Percentiles rank a stretch among this genome's conserved stretches.
phyloP scores from a whole-genome alignment of 2,113 vertebrate genomes.

The Syrrhaptes paradoxus region DNA sequence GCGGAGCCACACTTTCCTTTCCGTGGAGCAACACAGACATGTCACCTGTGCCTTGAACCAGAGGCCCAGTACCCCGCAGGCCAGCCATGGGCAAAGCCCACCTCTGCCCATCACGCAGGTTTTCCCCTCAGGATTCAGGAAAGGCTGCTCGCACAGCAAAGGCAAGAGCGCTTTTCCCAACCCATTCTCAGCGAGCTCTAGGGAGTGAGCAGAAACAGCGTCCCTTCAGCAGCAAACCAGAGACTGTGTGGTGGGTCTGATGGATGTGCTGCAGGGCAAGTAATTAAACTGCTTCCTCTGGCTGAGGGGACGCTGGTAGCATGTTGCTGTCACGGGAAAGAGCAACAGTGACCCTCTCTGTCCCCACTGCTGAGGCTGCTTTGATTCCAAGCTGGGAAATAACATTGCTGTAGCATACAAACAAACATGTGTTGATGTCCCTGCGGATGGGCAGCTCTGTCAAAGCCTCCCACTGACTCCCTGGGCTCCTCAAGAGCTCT shows the following conservation, averaged over 20 bases:
- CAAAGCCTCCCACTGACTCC: background rate
- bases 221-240: background rate
- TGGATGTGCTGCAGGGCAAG: background rate
- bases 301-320: background rate
- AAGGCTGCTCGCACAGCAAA: background rate
- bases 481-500: background rate
- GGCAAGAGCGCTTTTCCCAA: background rate
- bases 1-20: background rate
- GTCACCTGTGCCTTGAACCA: background rate
- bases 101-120: background rate
- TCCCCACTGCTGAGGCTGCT: background rate
- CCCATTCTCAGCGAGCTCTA: background rate
- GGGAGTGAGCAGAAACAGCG: fast-evolving
- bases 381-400: background rate
- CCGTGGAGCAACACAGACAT: background rate
- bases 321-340: no score
- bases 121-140: background rate
- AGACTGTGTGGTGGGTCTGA: background rate
- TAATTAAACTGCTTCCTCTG: background rate
- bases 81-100: background rate
- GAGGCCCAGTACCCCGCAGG: background rate
- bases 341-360: background rate
- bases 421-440: background rate
- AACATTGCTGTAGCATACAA: background rate
- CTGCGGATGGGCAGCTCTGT: background rate